Base-by-base conservation (phyloP, 53 echinoderm and acorn worm genomes). In the Temnopleurus reevesii region DNA sequence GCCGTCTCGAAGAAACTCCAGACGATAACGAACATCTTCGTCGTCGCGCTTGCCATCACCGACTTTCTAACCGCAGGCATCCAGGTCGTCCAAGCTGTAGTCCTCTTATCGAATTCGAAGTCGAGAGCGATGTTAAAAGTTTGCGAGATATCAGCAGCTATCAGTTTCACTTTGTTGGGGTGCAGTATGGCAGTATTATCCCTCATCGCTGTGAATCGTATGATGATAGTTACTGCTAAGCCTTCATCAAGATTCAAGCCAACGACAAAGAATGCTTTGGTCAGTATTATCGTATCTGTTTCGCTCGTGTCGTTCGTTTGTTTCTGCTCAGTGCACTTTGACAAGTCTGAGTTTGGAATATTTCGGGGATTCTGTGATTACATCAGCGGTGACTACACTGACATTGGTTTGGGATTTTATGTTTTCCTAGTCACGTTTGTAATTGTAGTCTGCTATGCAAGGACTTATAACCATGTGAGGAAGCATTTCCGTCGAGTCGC, bases 21-120 rank as follows among this genome's bases (percentile, higher is more conserved):
- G 58, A 83, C 83, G 56, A 55, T 53, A 18, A 83, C 83, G 3
- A 83, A 56, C 58, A 55, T 83, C 55, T 83, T 30, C 58, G 83
- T 83, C 7, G 83, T 83, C 35, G 33, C 56, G 2, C 23, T 83
- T 1, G 83, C 83, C 4, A n/a, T 83, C 55, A 55, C 56, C 30
- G 83, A 83, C 35, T 56, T 83, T 1, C 30, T 83, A 28, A 83
- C 54, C 15, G 38, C 55, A 12, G 8, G 30, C 83, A 30, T 55
- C 23, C 83, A 55, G 24, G 17, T 56, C 23, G 5, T 56, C 19
- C 83, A 83, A 8, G 83, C 36, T 33, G 0, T 36, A 6, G 38
- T 56, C 18, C 25, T 83, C 5, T 15, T 83, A 5, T 36, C 12
- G 51, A 33, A 17, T 8, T 36, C 56, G 33, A 83, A 5, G 18